phyloP scores from a whole-genome alignment of 1,140 invertebrate genomes.

The Zaprionus lachaisei region DNA sequence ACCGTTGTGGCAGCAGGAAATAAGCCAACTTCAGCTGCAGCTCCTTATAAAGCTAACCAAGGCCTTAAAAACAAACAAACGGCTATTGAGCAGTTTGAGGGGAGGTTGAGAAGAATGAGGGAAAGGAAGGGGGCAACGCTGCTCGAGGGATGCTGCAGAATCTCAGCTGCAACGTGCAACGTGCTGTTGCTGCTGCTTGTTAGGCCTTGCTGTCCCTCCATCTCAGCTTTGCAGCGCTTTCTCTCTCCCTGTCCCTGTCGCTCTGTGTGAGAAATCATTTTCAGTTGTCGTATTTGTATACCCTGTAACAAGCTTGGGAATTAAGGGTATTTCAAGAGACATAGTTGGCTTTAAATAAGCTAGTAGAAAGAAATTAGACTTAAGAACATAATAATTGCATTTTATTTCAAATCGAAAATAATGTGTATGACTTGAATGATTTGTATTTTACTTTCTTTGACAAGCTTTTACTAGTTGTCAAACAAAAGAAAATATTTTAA shows the following conservation, averaged over 20 bases:
- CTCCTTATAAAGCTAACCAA: constrained; percentile 79
- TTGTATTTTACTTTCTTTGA: no score
- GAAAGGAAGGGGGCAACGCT: not conserved
- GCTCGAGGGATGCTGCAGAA: constrained; percentile 22
- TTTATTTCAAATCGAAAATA: no score
- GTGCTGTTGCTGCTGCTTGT: constrained; percentile 59
- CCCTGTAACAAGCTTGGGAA: not conserved
- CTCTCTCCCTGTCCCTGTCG: constrained; percentile 47
- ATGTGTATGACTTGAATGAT: no score
- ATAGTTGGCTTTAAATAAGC: not conserved
- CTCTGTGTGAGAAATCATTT: constrained; percentile 73
- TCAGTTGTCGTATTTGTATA: constrained; percentile 56
- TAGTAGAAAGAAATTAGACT: no score
- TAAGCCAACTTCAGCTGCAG: constrained; percentile 56
- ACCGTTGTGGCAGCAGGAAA: constrained; percentile 68
- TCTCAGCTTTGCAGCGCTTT: constrained; percentile 22
- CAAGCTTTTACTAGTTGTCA: no score
- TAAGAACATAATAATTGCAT: no score
- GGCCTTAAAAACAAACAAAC: constrained; percentile 66
- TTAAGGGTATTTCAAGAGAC: fast-evolving
- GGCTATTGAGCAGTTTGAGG: constrained; percentile 26
- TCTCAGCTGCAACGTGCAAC: constrained; percentile 25
- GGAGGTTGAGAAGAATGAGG: not conserved
- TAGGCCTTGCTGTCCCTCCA: constrained; percentile 50
- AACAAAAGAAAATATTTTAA: no score